Evolutionary conservation across 2,797 vertebrate genomes (phyloP).

Genomic region (Bradypodion pumilum): DNA sequence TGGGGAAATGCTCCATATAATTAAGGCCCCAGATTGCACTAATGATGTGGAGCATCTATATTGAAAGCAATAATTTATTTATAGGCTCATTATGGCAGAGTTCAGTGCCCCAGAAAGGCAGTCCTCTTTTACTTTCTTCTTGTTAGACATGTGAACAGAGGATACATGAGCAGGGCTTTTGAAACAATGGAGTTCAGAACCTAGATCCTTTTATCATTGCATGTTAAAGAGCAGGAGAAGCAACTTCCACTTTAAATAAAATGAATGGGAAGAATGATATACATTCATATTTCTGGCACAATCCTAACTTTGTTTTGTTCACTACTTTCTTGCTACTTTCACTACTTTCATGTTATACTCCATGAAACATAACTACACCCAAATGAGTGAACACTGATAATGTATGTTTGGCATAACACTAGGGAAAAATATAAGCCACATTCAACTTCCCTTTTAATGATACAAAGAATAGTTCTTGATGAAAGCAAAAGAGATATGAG

Average conservation of each 20-base stretch:
- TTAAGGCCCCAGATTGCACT: background rate
- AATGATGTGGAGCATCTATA: background rate
- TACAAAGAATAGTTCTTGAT: constrained; percentile 48
- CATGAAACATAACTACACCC: constrained; percentile 54
- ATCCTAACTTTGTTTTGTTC: constrained; percentile 36
- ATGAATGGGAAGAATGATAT: background rate
- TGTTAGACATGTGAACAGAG: background rate
- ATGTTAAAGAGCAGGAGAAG: constrained; percentile 41
- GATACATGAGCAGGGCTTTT: background rate
- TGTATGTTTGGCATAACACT: constrained; percentile 38
- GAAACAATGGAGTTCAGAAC: background rate
- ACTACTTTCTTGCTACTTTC: constrained; percentile 49
- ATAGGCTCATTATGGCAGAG: background rate
- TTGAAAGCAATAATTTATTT: background rate
- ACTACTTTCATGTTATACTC: constrained; percentile 39
- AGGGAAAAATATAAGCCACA: constrained; percentile 43
- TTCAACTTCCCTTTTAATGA: constrained; percentile 43
- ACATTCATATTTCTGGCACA: constrained; percentile 15
- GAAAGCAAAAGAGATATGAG: constrained; percentile 43
- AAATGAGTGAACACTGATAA: constrained; percentile 53
- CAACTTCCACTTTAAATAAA: constrained; percentile 31
- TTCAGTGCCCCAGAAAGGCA: background rate
- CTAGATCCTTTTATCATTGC: background rate
- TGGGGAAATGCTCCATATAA: background rate
- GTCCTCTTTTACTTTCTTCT: background rate